Conservation (phyloP, 2,888 invertebrate genomes). For the Ophion slaviceki region DNA sequence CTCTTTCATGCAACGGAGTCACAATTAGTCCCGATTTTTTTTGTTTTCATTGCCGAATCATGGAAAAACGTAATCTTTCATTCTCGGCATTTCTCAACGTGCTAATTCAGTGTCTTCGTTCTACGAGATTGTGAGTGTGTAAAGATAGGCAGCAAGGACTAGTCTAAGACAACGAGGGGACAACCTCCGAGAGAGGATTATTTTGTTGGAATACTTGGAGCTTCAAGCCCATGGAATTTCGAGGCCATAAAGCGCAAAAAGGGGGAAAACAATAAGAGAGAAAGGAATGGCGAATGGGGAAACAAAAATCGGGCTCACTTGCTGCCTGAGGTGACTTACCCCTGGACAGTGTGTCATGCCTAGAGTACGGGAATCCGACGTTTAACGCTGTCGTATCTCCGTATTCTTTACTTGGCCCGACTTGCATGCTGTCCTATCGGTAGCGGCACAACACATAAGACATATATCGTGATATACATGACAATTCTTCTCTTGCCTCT, state of each 20-base stretch:
- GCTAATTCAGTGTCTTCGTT: conserved; percentile 35
- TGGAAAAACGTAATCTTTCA: background rate
- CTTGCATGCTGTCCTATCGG: conserved; percentile 83
- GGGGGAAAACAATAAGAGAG: no score
- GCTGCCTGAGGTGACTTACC: conserved; percentile 83
- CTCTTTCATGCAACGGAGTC: conserved; percentile 47
- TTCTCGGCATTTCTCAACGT: conserved; percentile 24
- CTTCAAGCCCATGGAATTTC: background rate
- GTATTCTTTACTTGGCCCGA: conserved; percentile 83
- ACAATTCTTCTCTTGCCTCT: conserved; percentile 50
- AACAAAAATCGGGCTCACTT: conserved; percentile 61
- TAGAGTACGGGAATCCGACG: conserved; percentile 82
- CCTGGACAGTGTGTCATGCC: conserved; percentile 83
- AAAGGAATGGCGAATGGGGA: background rate
- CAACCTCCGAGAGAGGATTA: conserved; percentile 4
- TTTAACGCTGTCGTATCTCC: conserved; percentile 82
- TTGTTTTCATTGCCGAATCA: background rate
- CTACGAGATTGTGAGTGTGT: conserved; percentile 38
- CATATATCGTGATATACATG: conserved; percentile 78
- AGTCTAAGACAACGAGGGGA: conserved; percentile 47
- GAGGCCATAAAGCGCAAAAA: background rate
- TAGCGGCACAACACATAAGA: conserved; percentile 83
- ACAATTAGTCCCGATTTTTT: conserved; percentile 26
- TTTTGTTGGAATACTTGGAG: background rate
- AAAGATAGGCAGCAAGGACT: conserved; percentile 41